Evolutionary conservation across 1,140 invertebrate genomes (phyloP).

Genomic region (Holotrichia oblita): DNA sequence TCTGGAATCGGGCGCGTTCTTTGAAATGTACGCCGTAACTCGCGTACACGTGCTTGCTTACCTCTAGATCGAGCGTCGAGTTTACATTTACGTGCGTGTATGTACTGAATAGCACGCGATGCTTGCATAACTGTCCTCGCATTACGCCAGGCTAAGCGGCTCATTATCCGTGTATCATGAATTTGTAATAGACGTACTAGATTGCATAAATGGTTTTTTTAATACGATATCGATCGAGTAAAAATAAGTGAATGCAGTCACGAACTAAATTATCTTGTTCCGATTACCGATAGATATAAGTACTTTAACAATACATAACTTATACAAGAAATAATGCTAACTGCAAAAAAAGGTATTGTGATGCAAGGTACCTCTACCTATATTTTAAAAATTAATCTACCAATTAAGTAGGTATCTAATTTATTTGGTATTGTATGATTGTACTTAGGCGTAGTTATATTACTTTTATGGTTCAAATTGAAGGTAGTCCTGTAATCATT

Average conservation of each 20-base stretch:
- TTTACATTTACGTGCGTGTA: constrained; percentile 6
- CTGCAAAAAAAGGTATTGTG: too few species aligned
- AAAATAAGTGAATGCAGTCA: constrained; percentile 31
- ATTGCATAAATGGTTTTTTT: constrained; percentile 39
- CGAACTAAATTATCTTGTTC: not conserved
- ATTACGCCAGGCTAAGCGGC: constrained; percentile 14
- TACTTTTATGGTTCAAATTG: too few species aligned
- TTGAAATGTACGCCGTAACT: constrained; percentile 37
- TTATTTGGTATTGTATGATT: too few species aligned
- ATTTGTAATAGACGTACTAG: constrained; percentile 6
- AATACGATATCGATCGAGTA: not conserved
- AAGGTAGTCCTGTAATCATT: too few species aligned
- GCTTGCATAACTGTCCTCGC: constrained; percentile 24
- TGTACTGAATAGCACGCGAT: constrained; percentile 30
- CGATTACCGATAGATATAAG: too few species aligned
- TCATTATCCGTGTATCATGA: constrained; percentile 23
- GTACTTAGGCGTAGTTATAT: too few species aligned
- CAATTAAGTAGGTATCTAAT: too few species aligned
- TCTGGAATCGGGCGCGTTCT: constrained; percentile 39
- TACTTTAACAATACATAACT: too few species aligned
- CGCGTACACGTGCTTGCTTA: constrained; percentile 15
- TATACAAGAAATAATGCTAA: too few species aligned
- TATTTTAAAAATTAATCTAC: too few species aligned
- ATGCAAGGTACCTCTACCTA: too few species aligned
- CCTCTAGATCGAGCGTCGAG: constrained; percentile 1